A percentile compares a stretch with the other conserved stretches of the same genome.
These are phyloP conservation scores for Corbicula japonica DNA, from an alignment of 2,888 invertebrate genomes.

Conservation along the genomic window DNA sequence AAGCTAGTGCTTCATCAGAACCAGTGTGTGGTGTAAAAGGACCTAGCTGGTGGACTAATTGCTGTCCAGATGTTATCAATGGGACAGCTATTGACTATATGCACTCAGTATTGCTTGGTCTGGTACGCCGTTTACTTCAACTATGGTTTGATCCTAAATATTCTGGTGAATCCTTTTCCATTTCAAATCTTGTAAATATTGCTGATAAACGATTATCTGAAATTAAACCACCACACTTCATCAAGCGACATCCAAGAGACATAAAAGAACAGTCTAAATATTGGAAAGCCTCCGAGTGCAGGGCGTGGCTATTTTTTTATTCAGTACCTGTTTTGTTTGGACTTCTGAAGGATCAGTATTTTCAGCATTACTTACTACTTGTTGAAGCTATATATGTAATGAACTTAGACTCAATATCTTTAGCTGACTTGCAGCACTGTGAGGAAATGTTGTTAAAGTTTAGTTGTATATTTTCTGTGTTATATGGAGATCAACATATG, in stretches of 20 bases:
- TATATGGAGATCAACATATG: constrained; percentile 62
- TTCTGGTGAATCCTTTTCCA: constrained; percentile 25
- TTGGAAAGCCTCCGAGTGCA: constrained; percentile 60
- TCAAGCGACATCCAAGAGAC: constrained; percentile 42
- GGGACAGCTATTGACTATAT: constrained; percentile 47
- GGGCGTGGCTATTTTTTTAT: constrained; percentile 57
- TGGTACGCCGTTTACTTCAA: constrained; percentile 11
- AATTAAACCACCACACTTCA: constrained; percentile 54
- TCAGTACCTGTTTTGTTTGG: constrained; percentile 55
- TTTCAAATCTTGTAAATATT: constrained; percentile 23
- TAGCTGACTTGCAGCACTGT: constrained; percentile 23
- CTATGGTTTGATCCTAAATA: constrained; percentile 38
- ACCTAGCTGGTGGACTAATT: constrained; percentile 37
- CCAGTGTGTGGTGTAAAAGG: constrained; percentile 45
- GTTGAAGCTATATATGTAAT: constrained; percentile 54
- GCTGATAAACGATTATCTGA: constrained; percentile 25
- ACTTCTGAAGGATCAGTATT: constrained; percentile 30
- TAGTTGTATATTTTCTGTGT: constrained; percentile 33
- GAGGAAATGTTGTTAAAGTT: constrained; percentile 47
- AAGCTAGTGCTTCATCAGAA: constrained; percentile 14
- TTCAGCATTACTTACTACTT: constrained; percentile 51
- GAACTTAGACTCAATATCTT: constrained; percentile 45
- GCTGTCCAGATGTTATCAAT: constrained; percentile 32
- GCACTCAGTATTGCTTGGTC: constrained; percentile 37
- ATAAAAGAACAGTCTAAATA: constrained; percentile 52